Evolutionary conservation across 2,113 vertebrate genomes (phyloP), one percentile per base, ranked within the genome.

Genomic region (Phocoena sinus): DNA sequence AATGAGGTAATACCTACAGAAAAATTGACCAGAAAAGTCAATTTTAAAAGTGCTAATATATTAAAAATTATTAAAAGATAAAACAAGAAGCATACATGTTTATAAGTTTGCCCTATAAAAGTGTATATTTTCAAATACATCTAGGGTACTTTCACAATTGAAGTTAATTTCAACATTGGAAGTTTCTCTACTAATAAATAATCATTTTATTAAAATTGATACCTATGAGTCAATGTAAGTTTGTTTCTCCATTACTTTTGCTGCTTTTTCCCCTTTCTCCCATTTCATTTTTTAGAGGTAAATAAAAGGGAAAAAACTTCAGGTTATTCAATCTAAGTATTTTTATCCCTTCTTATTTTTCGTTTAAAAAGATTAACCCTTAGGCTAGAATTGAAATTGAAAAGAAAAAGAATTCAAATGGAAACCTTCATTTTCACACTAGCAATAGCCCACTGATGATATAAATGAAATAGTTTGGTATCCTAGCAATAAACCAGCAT

Each of bases 1-100:
- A 77, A 96, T 79, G 90, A 98, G 82, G 53, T 73, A 97, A 94
- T 68, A 91, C 60, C 93, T 98, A 98, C 56, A 81, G 15, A 73
- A 94, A 94, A 97, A 93, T 62, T 53, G 4, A 74, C 53, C 83
- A 60, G 28, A 65, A 94, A 95, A 79, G 33, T 76, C 91, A 92
- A 77, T 89, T 85, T 60, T 36, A 47, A 94, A 95, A 96, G 93
- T 84, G 21, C 3, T 73, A 84, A 71, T 53, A 82, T 33, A 53
- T 31, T 93, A 82, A 84, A 91, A 70, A 63, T 33, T 1, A 86
- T 65, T 79, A 85, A 89, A 89, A 91, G 18, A 60, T 73, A 95
- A 89, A 41, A 8, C 67, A 91, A 91, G 33, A 58, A 86, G 60
- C 13, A 87, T 14, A 65, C 9, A 33, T 73, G 11, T 80, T 88